Conservation (phyloP, 2,888 invertebrate genomes). For the Drosophila diplacantha region DNA sequence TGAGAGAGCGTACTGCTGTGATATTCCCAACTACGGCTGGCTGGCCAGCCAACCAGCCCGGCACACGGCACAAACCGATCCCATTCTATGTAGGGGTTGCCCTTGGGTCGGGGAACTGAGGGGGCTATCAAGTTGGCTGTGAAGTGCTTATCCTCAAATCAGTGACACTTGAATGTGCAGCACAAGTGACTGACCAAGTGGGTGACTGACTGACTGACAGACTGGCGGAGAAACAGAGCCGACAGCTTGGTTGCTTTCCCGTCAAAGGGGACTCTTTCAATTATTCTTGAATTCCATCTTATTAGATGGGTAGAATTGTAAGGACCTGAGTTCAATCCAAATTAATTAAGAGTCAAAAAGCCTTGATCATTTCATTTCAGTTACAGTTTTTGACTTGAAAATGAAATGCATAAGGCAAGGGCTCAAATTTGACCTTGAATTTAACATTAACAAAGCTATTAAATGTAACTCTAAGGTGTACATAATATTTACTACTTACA, state of each 20-base stretch:
- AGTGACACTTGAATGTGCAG: conserved; percentile 75
- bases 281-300: neutral
- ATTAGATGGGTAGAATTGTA: neutral
- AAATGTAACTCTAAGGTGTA: neutral
- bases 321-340: too few relatives aligned
- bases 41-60: conserved; percentile 27
- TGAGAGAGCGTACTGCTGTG: conserved; percentile 58
- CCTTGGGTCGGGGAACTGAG: neutral
- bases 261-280: neutral
- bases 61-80: conserved; percentile 19
- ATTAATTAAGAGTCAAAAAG: neutral
- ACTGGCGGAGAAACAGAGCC: conserved; percentile 7
- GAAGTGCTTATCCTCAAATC: conserved; percentile 74
- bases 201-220: conserved; percentile 47
- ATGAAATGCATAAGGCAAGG: neutral
- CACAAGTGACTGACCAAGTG: conserved; percentile 71
- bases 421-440: neutral
- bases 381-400: neutral
- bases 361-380: neutral
- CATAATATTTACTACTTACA: neutral
- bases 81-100: conserved; percentile 10
- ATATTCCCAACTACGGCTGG: conserved; percentile 60
- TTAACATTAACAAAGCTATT: neutral
- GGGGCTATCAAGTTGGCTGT: conserved; percentile 72
- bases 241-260: conserved; percentile 7